phyloP scores from a whole-genome alignment of 2,888 invertebrate genomes.

The Dynastes maya region DNA sequence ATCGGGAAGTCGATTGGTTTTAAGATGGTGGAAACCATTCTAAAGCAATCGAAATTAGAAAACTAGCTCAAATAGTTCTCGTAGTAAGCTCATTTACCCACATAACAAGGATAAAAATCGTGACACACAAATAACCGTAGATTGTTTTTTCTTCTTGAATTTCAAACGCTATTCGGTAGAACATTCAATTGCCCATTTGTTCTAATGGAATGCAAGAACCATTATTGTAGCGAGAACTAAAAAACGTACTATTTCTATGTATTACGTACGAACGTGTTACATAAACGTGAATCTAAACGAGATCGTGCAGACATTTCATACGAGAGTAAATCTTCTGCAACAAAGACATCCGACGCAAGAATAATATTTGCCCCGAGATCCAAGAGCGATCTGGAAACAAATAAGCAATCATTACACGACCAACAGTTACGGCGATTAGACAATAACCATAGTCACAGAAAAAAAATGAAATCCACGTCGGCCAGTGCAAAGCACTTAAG shows the following conservation, averaged over 20 bases:
- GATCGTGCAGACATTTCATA: constrained; percentile 24
- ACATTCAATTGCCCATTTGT: background rate
- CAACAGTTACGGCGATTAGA: constrained; percentile 41
- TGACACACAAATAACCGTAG: constrained; percentile 12
- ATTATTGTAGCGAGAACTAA: constrained; percentile 5
- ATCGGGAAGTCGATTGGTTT: too few relatives aligned
- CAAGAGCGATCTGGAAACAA: constrained; percentile 24
- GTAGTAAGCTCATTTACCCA: too few relatives aligned
- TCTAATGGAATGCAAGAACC: constrained; percentile 6
- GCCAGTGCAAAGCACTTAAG: constrained; percentile 27
- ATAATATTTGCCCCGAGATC: constrained; percentile 25
- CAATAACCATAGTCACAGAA: constrained; percentile 22
- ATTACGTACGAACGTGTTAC: constrained; percentile 22
- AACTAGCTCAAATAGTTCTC: too few relatives aligned
- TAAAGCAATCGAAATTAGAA: too few relatives aligned
- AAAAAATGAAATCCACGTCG: constrained; percentile 15
- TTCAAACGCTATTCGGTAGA: too few relatives aligned
- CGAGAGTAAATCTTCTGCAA: constrained; percentile 26
- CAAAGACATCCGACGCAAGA: constrained; percentile 30
- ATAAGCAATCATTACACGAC: constrained; percentile 33
- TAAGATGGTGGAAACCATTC: too few relatives aligned
- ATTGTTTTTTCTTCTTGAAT: background rate
- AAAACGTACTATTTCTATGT: constrained; percentile 10
- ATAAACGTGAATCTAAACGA: constrained; percentile 24
- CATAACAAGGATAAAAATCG: constrained; percentile 13